Evolutionary conservation across 2,888 invertebrate species (phyloP), one percentile per base, ranked within the genome.

Genomic region (Sicus ferrugineus): DNA sequence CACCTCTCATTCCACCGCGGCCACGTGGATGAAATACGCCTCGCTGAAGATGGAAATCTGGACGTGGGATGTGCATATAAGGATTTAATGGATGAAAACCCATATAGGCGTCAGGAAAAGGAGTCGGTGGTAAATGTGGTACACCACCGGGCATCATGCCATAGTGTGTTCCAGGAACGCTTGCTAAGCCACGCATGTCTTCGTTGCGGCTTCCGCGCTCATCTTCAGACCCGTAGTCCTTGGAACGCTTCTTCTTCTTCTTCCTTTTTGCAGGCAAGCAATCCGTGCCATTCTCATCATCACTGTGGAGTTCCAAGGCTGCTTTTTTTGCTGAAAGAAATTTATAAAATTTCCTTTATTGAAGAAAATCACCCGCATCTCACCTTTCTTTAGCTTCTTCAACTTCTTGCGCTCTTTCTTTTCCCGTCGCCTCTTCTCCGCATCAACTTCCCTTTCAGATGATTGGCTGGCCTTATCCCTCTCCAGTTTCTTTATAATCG

Each of bases 1-100:
- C 69, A 0, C 79, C 75, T 56, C 79, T 75, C 19, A 75, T 74
- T 6, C 77, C 77, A 16, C 79, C 77, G 42, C 74, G 76, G 68
- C 78, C 78, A 1, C 80, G 75, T 1, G 76, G 74, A 66, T 78
- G 75, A 46, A 77, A 82, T 38, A 74, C 77, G 1, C 77, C 75
- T n/a, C 77, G 73, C 28, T 72, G 73, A 16, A 77, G 75, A n/a
- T 75, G 73, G 62, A 78, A 79, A 9, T 79, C 78, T 28, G 77
- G 74, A 2, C 77, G 77, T 9, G 68, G 68, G 19, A 62, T 69
- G 31, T 78, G 76, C 71, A 77, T 73, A 67, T 77, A 79, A 23
- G 76, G 76, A 70, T 75, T 76, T 72, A 77, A 75, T n/a, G 74
- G 69, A 14, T 77, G 77, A 68, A 72, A 79, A 5, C 74, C 72